Evolutionary conservation across 2,888 invertebrate species (phyloP).

Genomic region (Tipula helvola): DNA sequence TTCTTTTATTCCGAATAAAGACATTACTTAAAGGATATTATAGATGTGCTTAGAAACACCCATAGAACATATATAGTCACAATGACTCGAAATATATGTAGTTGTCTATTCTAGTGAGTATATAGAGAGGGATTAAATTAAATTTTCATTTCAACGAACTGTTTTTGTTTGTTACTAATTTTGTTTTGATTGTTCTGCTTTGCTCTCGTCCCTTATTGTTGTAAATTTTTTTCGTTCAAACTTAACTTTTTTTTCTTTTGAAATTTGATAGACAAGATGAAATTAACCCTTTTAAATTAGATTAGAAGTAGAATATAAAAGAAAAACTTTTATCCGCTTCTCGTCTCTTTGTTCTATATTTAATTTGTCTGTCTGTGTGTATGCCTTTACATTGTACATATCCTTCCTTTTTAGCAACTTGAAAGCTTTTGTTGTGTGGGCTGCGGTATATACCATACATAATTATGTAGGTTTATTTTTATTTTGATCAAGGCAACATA

Average conservation of each 20-base stretch:
- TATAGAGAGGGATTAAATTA: neutral
- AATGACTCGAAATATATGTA: neutral
- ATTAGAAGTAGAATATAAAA: neutral
- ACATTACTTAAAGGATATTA: neutral
- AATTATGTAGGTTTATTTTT: no score
- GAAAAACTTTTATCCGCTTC: neutral
- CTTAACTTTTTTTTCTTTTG: neutral
- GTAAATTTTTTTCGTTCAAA: no score
- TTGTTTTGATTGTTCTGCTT: neutral
- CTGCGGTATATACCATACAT: no score
- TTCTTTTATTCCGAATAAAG: neutral
- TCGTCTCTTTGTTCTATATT: neutral
- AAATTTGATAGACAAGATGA: neutral
- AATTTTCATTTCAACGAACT: neutral
- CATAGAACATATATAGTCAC: neutral
- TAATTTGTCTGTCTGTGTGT: neutral
- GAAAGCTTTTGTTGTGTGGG: neutral
- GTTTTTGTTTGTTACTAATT: neutral
- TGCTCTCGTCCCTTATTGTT: neutral
- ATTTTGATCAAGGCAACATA: no score
- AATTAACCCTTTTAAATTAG: neutral
- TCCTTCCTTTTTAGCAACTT: neutral
- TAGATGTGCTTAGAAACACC: neutral
- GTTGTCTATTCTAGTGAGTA: neutral
- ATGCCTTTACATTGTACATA: neutral